Percentiles rank a stretch among this genome's conserved stretches.
phyloP scores from a whole-genome alignment of 1,140 invertebrate genomes.

The Mycetomoellerius zeteki region DNA sequence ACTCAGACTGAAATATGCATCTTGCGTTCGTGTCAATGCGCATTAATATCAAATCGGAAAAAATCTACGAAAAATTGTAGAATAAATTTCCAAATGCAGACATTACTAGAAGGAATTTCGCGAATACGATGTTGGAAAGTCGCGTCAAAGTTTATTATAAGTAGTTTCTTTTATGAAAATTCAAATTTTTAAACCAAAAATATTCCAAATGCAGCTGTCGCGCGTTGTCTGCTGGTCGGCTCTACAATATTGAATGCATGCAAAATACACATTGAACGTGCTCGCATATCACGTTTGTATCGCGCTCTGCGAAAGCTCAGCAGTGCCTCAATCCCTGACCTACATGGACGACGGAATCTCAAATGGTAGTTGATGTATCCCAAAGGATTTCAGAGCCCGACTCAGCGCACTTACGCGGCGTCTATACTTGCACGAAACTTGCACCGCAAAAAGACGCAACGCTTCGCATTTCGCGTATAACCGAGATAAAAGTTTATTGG shows the following conservation, averaged over 20 bases:
- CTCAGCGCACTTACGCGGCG: slow-evolving; percentile 1
- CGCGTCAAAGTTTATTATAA: background rate
- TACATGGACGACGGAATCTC: slow-evolving; percentile 61
- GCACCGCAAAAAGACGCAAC: slow-evolving; percentile 27
- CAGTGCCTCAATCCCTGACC: slow-evolving; percentile 67
- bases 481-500: slow-evolving; percentile 68
- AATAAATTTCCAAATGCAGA: background rate
- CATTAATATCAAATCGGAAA: background rate
- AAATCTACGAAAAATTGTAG: background rate
- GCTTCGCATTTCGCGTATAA: slow-evolving; percentile 34
- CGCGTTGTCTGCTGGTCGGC: background rate
- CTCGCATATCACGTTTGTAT: background rate
- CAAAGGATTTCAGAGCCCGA: slow-evolving; percentile 57
- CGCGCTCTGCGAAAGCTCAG: slow-evolving; percentile 29
- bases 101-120: background rate
- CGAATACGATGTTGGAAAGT: background rate
- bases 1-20: background rate
- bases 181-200: background rate
- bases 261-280: slow-evolving; percentile 28
- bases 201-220: slow-evolving; percentile 1
- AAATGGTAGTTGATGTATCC: slow-evolving; percentile 57
- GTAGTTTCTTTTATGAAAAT: background rate
- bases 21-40: background rate
- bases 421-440: slow-evolving; percentile 51
- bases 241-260: slow-evolving; percentile 41